Evolutionary conservation across 2,797 vertebrate genomes (phyloP).

Genomic region (Squalus acanthias): DNA sequence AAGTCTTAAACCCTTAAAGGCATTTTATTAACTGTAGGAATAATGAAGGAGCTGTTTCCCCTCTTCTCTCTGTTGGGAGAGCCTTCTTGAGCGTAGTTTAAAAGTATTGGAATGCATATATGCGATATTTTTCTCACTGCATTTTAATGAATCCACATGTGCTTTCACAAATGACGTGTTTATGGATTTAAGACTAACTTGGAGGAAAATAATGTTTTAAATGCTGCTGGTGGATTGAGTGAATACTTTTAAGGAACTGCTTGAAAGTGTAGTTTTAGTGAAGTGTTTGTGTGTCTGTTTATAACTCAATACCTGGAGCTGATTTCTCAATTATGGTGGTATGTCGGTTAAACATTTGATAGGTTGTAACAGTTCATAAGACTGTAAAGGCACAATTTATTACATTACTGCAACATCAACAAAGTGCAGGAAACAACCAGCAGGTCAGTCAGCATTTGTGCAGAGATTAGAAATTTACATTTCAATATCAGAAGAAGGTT

Average conservation of each 20-base stretch:
- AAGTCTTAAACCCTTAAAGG: background rate
- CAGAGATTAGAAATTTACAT: background rate
- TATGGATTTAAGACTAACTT: background rate
- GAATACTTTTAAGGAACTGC: background rate
- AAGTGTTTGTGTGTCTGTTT: no score
- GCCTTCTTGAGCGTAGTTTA: background rate
- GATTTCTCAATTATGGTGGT: background rate
- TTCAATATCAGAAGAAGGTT: background rate
- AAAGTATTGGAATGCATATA: background rate
- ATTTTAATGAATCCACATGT: background rate
- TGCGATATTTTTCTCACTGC: background rate
- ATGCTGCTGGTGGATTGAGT: background rate
- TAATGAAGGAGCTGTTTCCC: background rate
- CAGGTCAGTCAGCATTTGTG: background rate
- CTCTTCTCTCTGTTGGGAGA: background rate
- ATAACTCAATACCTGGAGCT: no score
- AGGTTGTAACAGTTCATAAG: background rate
- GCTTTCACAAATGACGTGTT: background rate
- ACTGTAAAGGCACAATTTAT: background rate
- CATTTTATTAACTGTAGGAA: slow-evolving; percentile 16
- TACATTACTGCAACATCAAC: no score
- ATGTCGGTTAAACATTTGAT: background rate
- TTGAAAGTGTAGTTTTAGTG: background rate
- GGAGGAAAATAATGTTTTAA: background rate
- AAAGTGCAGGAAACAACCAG: background rate